phyloP scores from a whole-genome alignment of 1,140 invertebrate species.

The Diabrotica virgifera region DNA sequence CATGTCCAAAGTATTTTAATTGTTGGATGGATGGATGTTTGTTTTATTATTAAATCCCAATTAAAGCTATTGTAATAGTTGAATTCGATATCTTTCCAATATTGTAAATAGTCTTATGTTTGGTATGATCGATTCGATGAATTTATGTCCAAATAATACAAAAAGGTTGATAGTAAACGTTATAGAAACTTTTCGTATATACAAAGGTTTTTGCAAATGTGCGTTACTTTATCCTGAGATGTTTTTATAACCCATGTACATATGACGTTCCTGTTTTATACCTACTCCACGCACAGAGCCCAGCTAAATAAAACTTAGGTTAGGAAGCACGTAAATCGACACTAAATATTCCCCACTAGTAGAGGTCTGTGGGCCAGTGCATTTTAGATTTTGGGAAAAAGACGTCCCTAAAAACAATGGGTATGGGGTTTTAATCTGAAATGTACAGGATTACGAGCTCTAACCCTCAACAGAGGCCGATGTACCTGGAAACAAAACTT shows the following conservation, averaged over 20 bases:
- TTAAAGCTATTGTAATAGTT: too few relatives aligned
- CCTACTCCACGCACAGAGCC: conserved; percentile 31
- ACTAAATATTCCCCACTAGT: conserved; percentile 8
- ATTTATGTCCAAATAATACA: too few relatives aligned
- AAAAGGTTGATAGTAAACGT: not conserved
- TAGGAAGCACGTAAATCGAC: conserved; percentile 35
- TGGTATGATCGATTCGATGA: too few relatives aligned
- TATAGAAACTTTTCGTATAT: not conserved
- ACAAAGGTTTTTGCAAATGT: not conserved
- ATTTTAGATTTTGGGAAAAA: too few relatives aligned
- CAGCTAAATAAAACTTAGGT: conserved; percentile 35
- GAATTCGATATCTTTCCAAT: too few relatives aligned
- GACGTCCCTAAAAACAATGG: too few relatives aligned
- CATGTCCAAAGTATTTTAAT: too few relatives aligned
- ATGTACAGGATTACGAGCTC: too few relatives aligned
- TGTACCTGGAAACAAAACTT: not conserved
- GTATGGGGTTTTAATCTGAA: too few relatives aligned
- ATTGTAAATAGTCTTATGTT: too few relatives aligned
- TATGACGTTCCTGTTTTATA: conserved; percentile 44
- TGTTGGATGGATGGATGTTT: too few relatives aligned
- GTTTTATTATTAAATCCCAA: too few relatives aligned
- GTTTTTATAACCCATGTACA: conserved; percentile 32
- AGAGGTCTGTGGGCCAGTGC: not conserved
- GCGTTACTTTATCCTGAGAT: conserved; percentile 8
- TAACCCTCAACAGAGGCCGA: conserved; percentile 5